Evolutionary conservation across 2,797 vertebrate genomes (phyloP), one percentile per base, ranked within the genome.

Genomic region (Crax fasciolata): DNA sequence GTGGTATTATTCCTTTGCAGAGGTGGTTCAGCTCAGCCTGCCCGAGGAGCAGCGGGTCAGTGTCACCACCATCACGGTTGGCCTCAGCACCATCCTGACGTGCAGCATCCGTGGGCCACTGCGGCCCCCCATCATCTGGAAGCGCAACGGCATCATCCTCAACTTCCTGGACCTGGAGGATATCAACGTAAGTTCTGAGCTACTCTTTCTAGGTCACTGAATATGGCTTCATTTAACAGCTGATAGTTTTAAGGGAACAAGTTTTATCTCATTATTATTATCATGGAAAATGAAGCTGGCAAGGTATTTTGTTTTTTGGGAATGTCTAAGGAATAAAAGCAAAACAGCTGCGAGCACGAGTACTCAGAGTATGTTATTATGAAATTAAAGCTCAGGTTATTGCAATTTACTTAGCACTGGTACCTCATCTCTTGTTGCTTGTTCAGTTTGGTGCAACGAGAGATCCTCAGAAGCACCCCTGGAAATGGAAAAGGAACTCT

Each of bases 131-230:
- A 98, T 99, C 97, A 95, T 99, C 95, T 99, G 99, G 99, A 99
- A 98, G 85, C 98, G 99, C 95, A 99, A 99, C 3, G 98, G 99
- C 38, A 95, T 99, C 82, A 86, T 98, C 61, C 97, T 99, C 81
- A 99, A 99, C 98, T 98, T 99, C 96, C 96, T 99, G 84, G 98
- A 99, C 94, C 96, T 99, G 92, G 99, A 99, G 97, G 99, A 99
- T 90, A 99, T 99, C 93, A 99, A 98, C 5, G 99, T 99, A 97
- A 98, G 99, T 98, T 30, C 23, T 58, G 10, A 63, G 7, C 46
- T 61, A 4, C 25, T 58, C 24, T 39, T 48, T 19, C 18, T 35
- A 54, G 70, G 6, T 18, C 18, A 2, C 2, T 19, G 24, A 52
- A 12, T 13, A 2, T 6, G 27, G 6, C 66, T 70, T 51, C 20